These are phyloP conservation scores for Xylocampa areola DNA, from an alignment of 2,888 invertebrate genomes.

Conservation along the genomic window DNA sequence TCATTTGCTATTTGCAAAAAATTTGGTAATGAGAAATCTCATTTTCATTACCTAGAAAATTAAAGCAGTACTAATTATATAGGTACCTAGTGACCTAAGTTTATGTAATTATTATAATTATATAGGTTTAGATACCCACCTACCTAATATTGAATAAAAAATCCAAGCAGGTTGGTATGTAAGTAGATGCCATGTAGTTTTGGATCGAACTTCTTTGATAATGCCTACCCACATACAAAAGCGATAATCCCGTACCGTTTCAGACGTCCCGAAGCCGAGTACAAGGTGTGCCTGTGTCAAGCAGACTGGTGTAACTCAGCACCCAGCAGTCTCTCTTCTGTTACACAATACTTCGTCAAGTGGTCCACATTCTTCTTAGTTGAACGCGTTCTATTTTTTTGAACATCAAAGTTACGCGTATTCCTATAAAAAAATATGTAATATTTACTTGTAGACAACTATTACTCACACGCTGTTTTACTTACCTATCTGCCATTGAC, in stretches of 20 bases:
- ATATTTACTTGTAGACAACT: slow-evolving; percentile 34
- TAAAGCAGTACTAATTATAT: too few relatives aligned
- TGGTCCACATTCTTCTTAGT: slow-evolving; percentile 26
- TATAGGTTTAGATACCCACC: too few relatives aligned
- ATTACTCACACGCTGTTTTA: slow-evolving; percentile 42
- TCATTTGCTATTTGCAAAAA: too few relatives aligned
- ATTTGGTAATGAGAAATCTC: too few relatives aligned
- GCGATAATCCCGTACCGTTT: slow-evolving; percentile 49
- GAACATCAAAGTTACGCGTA: slow-evolving; percentile 18
- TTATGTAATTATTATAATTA: too few relatives aligned
- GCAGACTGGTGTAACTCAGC: slow-evolving; percentile 82
- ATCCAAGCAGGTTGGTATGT: too few relatives aligned
- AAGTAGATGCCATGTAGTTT: too few relatives aligned
- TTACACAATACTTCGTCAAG: slow-evolving; percentile 35
- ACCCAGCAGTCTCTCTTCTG: slow-evolving; percentile 30
- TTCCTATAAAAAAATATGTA: slow-evolving; percentile 27
- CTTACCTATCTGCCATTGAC: slow-evolving; percentile 45
- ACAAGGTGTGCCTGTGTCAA: slow-evolving; percentile 81
- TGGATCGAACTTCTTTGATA: too few relatives aligned
- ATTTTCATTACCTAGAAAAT: too few relatives aligned
- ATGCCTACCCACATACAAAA: too few relatives aligned
- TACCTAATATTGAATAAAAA: too few relatives aligned
- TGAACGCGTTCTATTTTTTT: slow-evolving; percentile 24
- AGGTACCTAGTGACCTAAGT: too few relatives aligned
- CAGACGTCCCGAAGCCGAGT: slow-evolving; percentile 80